Base-by-base conservation (phyloP, 2,113 vertebrate species). In the Catharus fuscescens region DNA sequence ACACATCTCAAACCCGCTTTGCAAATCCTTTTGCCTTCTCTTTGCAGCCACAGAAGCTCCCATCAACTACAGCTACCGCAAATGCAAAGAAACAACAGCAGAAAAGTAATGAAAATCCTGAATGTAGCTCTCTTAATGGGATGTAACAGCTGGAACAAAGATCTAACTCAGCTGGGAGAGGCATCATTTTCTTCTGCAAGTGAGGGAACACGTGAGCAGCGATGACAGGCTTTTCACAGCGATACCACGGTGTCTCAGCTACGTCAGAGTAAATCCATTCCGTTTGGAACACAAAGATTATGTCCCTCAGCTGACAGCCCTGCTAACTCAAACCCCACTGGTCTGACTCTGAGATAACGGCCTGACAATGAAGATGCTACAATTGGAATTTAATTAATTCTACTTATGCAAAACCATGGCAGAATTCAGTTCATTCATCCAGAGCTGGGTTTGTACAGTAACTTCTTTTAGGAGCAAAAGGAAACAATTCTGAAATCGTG, bases 91-190 rank as follows among this genome's bases (percentile, higher is more conserved):
- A 97, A 95, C 95, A 97, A 96, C 79, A 79, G 93, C 88, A 97
- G 94, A 92, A 95, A 96, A 96, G 92, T 88, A 79, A 86, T 50
- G 72, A 92, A 90, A 93, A 92, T 69, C 90, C 64, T 72, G 70
- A 89, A 44, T 74, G 61, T 6, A 57, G 80, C 93, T 93, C 82
- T 92, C 72, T 88, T 96, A 95, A 97, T 96, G 94, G 95, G 92
- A 96, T 94, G 88, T 94, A 97, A 95, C 92, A 97, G 95, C 93
- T 93, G 95, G 95, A 95, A 95, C 93, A 96, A 95, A 93, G 93
- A 96, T 96, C 88, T 96, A 95, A 92, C 82, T 85, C 90, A 90
- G 94, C 90, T 95, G 86, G 92, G 95, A 93, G 91, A 96, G 82
- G 10, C 82, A 88, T 86, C 19, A 32, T 69, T 94, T 88, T 19